phyloP scores from a whole-genome alignment of 2,888 invertebrate genomes.

The Lepidochitona cinerea region DNA sequence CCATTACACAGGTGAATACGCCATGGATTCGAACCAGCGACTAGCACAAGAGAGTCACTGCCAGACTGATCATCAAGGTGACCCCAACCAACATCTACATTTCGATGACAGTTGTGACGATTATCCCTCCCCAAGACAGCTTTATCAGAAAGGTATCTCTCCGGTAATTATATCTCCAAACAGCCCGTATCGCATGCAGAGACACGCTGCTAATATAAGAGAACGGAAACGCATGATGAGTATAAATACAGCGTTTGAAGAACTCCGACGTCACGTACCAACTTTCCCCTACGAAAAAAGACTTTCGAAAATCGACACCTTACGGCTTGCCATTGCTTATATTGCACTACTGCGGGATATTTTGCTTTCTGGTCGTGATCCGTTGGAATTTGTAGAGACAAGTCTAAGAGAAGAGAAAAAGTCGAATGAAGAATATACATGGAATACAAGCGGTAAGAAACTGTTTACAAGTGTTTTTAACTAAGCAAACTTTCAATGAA shows the following conservation, averaged over 20 bases:
- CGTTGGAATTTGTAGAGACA: constrained; percentile 93
- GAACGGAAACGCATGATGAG: constrained; percentile 99
- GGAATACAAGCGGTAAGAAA: constrained; percentile 93
- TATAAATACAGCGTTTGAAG: constrained; percentile 94
- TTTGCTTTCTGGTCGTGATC: constrained; percentile 87
- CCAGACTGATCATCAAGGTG: neutral
- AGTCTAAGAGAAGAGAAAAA: constrained; percentile 80
- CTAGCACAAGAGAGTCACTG: neutral
- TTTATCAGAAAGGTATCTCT: neutral
- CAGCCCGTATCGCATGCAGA: constrained; percentile 78
- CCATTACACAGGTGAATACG: neutral
- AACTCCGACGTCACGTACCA: constrained; percentile 96
- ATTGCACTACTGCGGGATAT: constrained; percentile 84
- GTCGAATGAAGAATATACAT: constrained; percentile 90
- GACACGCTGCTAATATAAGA: constrained; percentile 93
- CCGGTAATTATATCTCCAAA: neutral
- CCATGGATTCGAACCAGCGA: neutral
- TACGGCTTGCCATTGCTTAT: constrained; percentile 96
- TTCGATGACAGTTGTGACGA: neutral
- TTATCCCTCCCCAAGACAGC: neutral
- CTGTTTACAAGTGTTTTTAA: no score
- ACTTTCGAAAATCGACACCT: constrained; percentile 97
- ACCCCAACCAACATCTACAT: neutral
- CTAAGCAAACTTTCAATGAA: no score
- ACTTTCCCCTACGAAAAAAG: constrained; percentile 99